Evolutionary conservation across 1,140 invertebrate species (phyloP), one percentile per base, ranked within the genome.

Genomic region (Heliconius eleuchia): DNA sequence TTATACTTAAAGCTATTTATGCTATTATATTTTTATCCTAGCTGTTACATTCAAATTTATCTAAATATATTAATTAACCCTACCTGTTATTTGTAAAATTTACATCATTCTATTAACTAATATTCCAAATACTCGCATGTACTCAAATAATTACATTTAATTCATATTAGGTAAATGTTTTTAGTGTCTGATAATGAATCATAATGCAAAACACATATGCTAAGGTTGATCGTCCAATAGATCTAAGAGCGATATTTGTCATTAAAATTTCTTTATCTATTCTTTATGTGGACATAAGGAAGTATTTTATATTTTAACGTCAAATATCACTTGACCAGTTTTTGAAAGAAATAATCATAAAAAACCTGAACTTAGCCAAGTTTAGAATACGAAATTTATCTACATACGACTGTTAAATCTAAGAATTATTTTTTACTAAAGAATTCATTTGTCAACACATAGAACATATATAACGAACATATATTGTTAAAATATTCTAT

Each of bases 1-100:
- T n/a, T 30, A 74, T 76, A 7, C 6, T 77, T 42, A 37, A 60
- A 50, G 42, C 34, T 46, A n/a, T 80, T 50, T 73, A 13, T 76
- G 34, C 18, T 19, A 39, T 76, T 11, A 16, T 66, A 13, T 66
- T 27, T 30, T 30, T 30, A 8, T 30, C 27, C 27, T 66, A 66
- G 4, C 27, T 66, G 23, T 66, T 27, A 66, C n/a, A 16, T 18
- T 4, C 11, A 66, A 16, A 27, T 30, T 27, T 66, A 23, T 16
- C 60, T 23, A 66, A 66, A 66, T 66, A 66, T 66, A 27, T 18
- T 57, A 66, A 66, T 30, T 4, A 30, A 27, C 13, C 55, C n/a
- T 66, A 16, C 11, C 23, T 27, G 23, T 66, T 66, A 30, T 30
- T 66, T 66, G 23, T 66, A 30, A 27, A 66, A 66, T 66, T 66